Base-by-base conservation (phyloP, 1,140 invertebrate species). In the Druon quercuslanigerum region DNA sequence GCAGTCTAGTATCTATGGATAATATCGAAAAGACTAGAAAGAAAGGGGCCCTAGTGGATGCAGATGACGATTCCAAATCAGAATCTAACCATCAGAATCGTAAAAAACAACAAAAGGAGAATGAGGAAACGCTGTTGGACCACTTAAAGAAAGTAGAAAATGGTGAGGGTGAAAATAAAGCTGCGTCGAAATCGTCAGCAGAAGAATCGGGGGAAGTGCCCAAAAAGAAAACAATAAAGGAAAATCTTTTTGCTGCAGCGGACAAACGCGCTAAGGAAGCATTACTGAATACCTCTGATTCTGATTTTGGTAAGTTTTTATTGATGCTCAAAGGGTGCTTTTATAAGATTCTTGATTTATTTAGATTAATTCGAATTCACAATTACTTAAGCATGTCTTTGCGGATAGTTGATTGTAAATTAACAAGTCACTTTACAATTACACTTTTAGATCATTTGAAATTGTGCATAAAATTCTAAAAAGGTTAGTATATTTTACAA, bases 261-360 rank as follows among this genome's bases (percentile, higher is more conserved):
- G 83, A 90, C 71, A 79, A 74, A 74, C 33, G 79, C 40, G 82
- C 86, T 6, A 89, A 86, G 77, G 75, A 87, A 7, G 74, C 75
- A 20, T 71, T 90, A 19, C 74, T 90, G 17, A 71, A 83, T 17
- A 88, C 83, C 71, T 86, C 85, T n/a, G 84, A 85, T 70, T 89
- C 88, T 12, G 83, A 82, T 51, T 25, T 51, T 14, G 88, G 88
- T 89, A 77, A 86, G 71, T 72, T 74, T n/a, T 70, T 33, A 72
- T 56, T 75, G 33, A 40, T 33, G 50, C 9, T 46, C 9, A 46
- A 46, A 46, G 9, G 7, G 11, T 11, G 0, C 40, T 51, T 25
- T 50, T 0, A 33, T 20, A 50, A 50, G 13, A 11, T 71, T 50
- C 6, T 8, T 46, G 7, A 46, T 46, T 46, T 9, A 46, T 46